A percentile compares a stretch with the other conserved stretches of the same genome.
phyloP scores from a whole-genome alignment of 2,113 vertebrate genomes.

The Aphelocoma coerulescens region DNA sequence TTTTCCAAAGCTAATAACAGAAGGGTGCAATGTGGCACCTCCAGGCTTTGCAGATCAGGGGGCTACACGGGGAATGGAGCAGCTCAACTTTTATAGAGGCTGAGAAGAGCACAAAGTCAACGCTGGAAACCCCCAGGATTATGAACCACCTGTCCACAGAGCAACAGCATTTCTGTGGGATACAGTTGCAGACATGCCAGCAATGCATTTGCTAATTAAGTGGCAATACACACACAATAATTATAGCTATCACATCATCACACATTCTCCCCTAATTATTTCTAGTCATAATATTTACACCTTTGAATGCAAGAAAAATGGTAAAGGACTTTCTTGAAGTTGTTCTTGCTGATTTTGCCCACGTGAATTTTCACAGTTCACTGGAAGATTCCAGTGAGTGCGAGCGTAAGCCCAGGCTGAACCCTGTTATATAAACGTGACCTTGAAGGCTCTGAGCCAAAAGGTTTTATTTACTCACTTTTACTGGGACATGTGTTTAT shows the following conservation, averaged over 20 bases:
- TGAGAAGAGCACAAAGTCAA: background rate
- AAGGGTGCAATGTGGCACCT: background rate
- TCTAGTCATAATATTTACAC: background rate
- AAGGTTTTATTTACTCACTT: background rate
- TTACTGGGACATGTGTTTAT: background rate
- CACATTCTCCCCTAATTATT: background rate
- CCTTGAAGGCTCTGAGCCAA: background rate
- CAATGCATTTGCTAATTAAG: slow-evolving; percentile 29
- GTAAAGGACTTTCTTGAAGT: background rate
- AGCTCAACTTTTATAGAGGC: background rate
- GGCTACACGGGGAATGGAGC: background rate
- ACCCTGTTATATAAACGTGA: background rate
- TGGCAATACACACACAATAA: background rate
- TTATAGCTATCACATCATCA: slow-evolving; percentile 5
- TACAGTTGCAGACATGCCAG: background rate
- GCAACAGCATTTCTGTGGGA: background rate
- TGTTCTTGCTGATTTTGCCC: background rate
- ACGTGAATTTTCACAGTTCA: background rate
- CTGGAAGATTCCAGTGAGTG: background rate
- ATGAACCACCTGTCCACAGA: background rate
- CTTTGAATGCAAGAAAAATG: background rate
- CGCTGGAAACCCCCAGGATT: background rate
- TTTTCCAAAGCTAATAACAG: background rate
- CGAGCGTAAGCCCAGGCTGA: background rate
- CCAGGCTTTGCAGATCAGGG: background rate